phyloP scores from a whole-genome alignment of 2,797 vertebrate genomes.

The Coluber constrictor region DNA sequence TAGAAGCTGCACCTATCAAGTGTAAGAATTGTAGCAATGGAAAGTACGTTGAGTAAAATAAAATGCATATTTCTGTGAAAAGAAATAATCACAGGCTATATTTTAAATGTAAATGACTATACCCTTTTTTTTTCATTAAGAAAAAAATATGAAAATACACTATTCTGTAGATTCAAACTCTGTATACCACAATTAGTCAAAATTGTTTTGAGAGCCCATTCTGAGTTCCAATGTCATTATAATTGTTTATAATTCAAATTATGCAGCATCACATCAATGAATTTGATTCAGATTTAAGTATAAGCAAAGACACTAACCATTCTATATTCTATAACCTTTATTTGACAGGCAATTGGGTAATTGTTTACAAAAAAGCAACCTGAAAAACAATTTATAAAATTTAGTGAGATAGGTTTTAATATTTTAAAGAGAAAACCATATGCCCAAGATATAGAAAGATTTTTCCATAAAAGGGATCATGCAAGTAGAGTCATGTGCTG shows the following conservation, averaged over 20 bases:
- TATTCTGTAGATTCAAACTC: background rate
- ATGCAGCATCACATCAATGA: background rate
- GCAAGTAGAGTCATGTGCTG: background rate
- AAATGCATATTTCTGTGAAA: background rate
- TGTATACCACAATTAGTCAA: background rate
- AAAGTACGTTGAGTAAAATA: background rate
- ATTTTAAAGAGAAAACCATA: background rate
- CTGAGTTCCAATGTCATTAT: background rate
- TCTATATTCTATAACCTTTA: background rate
- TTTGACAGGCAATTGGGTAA: background rate
- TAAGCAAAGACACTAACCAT: background rate
- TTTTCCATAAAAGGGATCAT: conserved; percentile 9
- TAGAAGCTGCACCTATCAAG: background rate
- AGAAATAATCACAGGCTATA: background rate
- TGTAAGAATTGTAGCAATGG: background rate
- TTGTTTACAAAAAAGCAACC: background rate
- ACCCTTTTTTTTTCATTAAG: background rate
- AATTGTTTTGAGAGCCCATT: background rate
- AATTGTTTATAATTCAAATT: background rate
- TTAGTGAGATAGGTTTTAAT: background rate
- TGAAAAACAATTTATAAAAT: background rate
- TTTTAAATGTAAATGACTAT: background rate
- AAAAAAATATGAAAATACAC: background rate
- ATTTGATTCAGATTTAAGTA: background rate
- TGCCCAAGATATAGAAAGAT: conserved; percentile 22